Conservation (phyloP, 2,888 invertebrate genomes). For the Dolichomitus sp. region DNA sequence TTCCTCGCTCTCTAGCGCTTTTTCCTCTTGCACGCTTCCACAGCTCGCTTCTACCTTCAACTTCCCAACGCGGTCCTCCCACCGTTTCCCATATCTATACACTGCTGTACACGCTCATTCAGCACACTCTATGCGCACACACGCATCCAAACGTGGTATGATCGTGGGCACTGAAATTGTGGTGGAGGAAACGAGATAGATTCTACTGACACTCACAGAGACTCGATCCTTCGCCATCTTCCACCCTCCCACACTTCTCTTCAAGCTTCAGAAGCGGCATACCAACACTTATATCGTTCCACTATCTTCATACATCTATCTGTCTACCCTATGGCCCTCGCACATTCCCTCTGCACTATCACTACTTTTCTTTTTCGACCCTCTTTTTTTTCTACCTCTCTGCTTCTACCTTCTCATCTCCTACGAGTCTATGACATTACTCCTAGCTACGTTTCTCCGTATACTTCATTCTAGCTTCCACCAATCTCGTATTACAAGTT, state of each 20-base stretch:
- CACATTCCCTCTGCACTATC: not conserved
- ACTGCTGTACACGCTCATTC: conserved; percentile 22
- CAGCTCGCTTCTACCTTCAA: conserved; percentile 23
- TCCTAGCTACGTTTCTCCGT: conserved; percentile 38
- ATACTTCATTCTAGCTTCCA: conserved; percentile 27
- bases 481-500: conserved; percentile 4
- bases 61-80: not conserved
- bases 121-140: conserved; percentile 2
- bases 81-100: not conserved
- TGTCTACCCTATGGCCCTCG: conserved; percentile 3
- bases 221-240: conserved; percentile 45
- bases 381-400: conserved; percentile 26
- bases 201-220: conserved; percentile 40
- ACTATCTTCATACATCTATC: not conserved
- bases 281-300: conserved; percentile 37
- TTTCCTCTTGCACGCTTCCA: conserved; percentile 30
- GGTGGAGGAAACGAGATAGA: conserved; percentile 41
- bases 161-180: conserved; percentile 15
- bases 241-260: conserved; percentile 21
- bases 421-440: conserved; percentile 34
- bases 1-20: conserved; percentile 21
- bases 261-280: conserved; percentile 25
- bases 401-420: conserved; percentile 51
- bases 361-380: conserved; percentile 3
- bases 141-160: conserved; percentile 1